These are phyloP conservation scores for Scartelaos histophorus DNA, from an alignment of 2,113 vertebrate genomes.

Conservation along the genomic window DNA sequence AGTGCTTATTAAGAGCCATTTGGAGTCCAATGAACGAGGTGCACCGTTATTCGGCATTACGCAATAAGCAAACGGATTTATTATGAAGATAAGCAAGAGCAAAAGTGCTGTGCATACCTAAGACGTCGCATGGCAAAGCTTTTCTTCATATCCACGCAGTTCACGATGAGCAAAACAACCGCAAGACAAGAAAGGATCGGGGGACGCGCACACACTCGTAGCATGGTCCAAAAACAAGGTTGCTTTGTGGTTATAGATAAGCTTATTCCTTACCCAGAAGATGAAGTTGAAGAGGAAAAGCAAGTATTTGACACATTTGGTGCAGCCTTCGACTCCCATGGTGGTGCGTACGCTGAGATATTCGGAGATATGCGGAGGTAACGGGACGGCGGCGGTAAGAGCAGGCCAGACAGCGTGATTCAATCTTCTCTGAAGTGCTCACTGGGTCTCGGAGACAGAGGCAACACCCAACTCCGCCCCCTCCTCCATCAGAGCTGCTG, in stretches of 20 bases:
- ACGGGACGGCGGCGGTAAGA: background rate
- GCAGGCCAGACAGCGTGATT: background rate
- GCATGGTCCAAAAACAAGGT: background rate
- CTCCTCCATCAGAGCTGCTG: background rate
- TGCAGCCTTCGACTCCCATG: constrained; percentile 96
- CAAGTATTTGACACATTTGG: constrained; percentile 94
- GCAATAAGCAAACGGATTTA: background rate
- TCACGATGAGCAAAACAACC: background rate
- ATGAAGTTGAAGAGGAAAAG: constrained; percentile 97
- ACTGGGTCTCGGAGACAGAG: constrained; percentile 31
- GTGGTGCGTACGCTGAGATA: background rate
- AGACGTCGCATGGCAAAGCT: too few species aligned
- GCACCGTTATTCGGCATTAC: background rate
- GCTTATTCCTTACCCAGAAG: constrained; percentile 87
- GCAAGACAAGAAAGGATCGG: background rate
- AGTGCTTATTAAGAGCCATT: background rate
- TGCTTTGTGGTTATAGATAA: background rate
- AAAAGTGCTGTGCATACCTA: background rate
- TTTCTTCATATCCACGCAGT: background rate
- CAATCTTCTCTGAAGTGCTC: background rate
- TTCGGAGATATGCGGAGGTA: background rate
- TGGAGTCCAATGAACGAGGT: background rate
- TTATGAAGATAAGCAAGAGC: background rate
- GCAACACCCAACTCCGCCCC: constrained; percentile 71
- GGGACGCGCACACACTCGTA: constrained; percentile 10